phyloP scores from a whole-genome alignment of 1,140 invertebrate genomes.

The Wiebesia pumilae region DNA sequence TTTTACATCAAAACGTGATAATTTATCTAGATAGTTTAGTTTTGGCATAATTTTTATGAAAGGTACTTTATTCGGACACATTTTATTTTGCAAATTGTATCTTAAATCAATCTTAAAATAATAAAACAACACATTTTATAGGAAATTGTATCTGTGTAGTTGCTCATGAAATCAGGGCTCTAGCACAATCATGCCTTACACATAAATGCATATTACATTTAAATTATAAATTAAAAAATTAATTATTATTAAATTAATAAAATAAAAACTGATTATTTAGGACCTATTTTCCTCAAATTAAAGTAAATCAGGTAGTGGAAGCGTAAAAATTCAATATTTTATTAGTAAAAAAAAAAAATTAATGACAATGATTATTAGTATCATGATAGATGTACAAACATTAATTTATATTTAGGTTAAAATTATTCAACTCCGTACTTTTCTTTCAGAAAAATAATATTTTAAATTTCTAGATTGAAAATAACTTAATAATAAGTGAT shows the following conservation, averaged over 20 bases:
- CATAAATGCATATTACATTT: no score
- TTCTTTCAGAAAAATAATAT: not conserved
- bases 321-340: not conserved
- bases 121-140: no score
- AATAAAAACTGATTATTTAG: constrained; percentile 9
- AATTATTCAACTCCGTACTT: not conserved
- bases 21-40: no score
- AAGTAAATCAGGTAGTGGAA: not conserved
- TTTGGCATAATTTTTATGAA: no score
- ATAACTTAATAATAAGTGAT: not conserved
- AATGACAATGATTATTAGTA: constrained; percentile 21
- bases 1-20: no score
- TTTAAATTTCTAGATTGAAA: constrained; percentile 18
- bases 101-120: no score
- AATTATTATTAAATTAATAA: not conserved
- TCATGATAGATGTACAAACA: not conserved
- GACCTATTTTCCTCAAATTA: not conserved
- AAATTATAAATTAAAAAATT: not conserved
- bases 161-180: no score
- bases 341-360: not conserved
- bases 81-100: no score
- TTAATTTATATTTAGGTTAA: not conserved
- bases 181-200: no score
- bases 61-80: no score
- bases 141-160: no score